Evolutionary conservation across 64 coral and sea anemone species (phyloP), one percentile per base, ranked within the genome.

Genomic region (Stichodactyla mertensii): DNA sequence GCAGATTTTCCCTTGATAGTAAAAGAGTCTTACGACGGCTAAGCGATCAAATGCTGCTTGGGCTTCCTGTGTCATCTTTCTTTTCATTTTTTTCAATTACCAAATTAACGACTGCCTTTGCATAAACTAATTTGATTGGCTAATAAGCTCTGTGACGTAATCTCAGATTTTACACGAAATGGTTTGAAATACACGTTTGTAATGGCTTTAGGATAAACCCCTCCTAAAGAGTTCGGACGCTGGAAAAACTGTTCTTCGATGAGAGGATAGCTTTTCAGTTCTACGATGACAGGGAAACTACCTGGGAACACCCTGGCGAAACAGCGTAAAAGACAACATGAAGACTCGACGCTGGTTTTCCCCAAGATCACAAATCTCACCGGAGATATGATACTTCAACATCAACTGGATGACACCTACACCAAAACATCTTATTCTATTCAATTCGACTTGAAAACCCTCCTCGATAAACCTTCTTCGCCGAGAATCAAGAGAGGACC

Each of bases 261-360:
- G 69, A 74, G 11, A 27, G 69, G 27, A 31, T 74, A 74, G 69
- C 4, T 74, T 20, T 4, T 71, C 15, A 1, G 66, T 10, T 74
- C 24, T 11, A 74, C 10, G 1, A 74, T 74, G 69, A 74, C 69
- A 28, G 69, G 69, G 69, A 74, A 74, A 31, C 16, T 0, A 14
- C 3, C 16, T 19, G 51, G 15, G 10, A 27, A 54, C n/a, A 27
- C n/a, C n/a, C 23, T 87, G 13, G 85, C 85, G 11, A 78, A 82
- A 62, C 77, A 87, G 15, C 90, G 90, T 5, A 92, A 92, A 87
- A 82, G 53, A 85, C n/a, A 83, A n/a, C 84, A 92, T 45, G 90
- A 92, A 14, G 78, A 86, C 24, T 92, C 90, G 4, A 61, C 62
- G 14, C 56, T 78, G 10, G 80, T 92, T 57, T 92, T 82, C 54